Conservation (phyloP, 2,797 vertebrate species). For the Hoplostethus mediterraneus region DNA sequence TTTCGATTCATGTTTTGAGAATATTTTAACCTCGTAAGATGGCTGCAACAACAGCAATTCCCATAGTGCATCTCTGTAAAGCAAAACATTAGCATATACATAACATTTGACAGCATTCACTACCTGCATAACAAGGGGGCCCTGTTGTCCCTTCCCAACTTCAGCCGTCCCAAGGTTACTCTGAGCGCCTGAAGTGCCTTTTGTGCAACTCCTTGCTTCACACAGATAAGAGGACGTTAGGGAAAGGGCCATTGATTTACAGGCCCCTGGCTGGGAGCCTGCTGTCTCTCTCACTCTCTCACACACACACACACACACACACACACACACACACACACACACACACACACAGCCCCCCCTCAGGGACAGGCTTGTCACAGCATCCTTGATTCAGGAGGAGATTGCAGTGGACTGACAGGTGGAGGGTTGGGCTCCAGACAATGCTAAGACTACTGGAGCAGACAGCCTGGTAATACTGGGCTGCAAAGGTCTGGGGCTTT, state of each 20-base stretch:
- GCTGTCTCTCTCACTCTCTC: no score
- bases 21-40: no score
- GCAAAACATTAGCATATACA: no score
- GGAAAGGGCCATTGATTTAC: slow-evolving; percentile 47
- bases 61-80: background rate
- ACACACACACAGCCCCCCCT: background rate
- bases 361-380: slow-evolving; percentile 5
- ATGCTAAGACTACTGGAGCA: no score
- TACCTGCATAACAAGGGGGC: background rate
- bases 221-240: slow-evolving; percentile 24
- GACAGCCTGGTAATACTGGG: no score
- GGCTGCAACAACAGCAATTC: background rate
- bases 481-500: background rate
- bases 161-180: slow-evolving; percentile 20
- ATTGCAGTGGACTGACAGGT: slow-evolving; percentile 8
- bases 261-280: slow-evolving; percentile 24
- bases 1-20: no score
- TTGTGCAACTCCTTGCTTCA: slow-evolving; percentile 15
- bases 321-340: background rate
- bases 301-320: background rate
- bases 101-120: background rate
- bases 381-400: background rate
- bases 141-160: slow-evolving; percentile 5
- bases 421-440: background rate
- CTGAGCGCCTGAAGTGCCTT: background rate